A percentile compares a stretch with the other conserved stretches of the same genome.
These are phyloP conservation scores for Drosophila miranda DNA, from an alignment of 1,140 invertebrate genomes.

Conservation along the genomic window DNA sequence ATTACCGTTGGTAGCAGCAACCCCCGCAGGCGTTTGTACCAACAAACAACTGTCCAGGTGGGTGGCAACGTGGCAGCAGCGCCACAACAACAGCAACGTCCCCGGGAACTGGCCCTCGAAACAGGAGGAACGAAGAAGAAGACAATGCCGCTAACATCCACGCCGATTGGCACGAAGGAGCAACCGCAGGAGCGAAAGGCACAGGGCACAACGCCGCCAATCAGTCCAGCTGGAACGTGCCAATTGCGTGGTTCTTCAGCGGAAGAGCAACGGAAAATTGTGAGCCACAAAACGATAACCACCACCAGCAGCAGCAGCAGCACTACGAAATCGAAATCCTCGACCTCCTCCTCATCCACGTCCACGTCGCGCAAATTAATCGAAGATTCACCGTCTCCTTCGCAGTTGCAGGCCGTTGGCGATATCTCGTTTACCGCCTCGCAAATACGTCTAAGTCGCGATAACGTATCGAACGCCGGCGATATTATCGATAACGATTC, in stretches of 20 bases:
- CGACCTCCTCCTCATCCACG: constrained; percentile 29
- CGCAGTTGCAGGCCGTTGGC: constrained; percentile 17
- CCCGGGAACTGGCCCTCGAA: constrained; percentile 63
- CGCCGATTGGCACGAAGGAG: constrained; percentile 77
- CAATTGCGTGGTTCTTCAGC: constrained; percentile 81
- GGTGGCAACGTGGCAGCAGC: constrained; percentile 62
- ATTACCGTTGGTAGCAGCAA: constrained; percentile 79
- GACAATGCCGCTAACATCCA: constrained; percentile 68
- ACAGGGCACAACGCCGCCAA: neutral
- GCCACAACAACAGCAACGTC: constrained; percentile 40
- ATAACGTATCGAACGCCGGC: constrained; percentile 25
- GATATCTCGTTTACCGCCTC: constrained; percentile 60
- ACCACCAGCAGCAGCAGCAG: constrained; percentile 41
- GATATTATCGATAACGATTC: constrained; percentile 73
- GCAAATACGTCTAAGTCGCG: constrained; percentile 35
- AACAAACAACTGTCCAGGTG: constrained; percentile 69
- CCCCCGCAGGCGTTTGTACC: constrained; percentile 70
- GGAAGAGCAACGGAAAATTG: constrained; percentile 80
- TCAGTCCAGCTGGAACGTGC: constrained; percentile 74
- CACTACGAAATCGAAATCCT: constrained; percentile 42
- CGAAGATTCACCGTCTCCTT: constrained; percentile 25
- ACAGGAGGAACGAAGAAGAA: constrained; percentile 50
- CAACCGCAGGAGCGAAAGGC: constrained; percentile 54
- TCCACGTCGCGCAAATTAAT: constrained; percentile 68
- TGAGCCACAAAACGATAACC: constrained; percentile 77